phyloP scores from a whole-genome alignment of 2,888 invertebrate genomes.

The Nyleta sp. region DNA sequence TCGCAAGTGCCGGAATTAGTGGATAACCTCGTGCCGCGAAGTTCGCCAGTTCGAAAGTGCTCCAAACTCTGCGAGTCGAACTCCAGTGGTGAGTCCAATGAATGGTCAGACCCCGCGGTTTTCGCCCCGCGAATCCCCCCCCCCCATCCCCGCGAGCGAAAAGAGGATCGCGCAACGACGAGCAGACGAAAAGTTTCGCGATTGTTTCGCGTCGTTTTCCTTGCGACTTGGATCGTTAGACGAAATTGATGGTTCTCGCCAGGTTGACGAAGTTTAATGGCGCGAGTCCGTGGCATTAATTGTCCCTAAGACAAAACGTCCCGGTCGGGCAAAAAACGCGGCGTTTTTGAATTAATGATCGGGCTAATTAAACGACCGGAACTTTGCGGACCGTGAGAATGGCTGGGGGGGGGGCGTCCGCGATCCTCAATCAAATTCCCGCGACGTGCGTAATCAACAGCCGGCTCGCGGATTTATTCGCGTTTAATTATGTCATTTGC shows the following conservation, averaged over 20 bases:
- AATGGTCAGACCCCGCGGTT: conserved; percentile 5
- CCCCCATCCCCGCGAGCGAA: too few relatives aligned
- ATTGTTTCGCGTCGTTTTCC: too few relatives aligned
- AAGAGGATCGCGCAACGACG: too few relatives aligned
- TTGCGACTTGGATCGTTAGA: too few relatives aligned
- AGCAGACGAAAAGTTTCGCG: too few relatives aligned
- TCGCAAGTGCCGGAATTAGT: conserved; percentile 43
- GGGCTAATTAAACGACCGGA: conserved; percentile 52
- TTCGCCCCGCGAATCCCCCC: too few relatives aligned
- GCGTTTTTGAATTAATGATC: conserved; percentile 44
- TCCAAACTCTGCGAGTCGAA: conserved; percentile 1
- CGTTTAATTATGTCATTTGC: conserved; percentile 55
- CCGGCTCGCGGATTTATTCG: conserved; percentile 27
- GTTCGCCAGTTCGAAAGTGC: conserved; percentile 10
- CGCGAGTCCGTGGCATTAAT: too few relatives aligned
- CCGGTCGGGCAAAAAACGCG: conserved; percentile 26
- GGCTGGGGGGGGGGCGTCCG: too few relatives aligned
- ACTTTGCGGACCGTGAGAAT: not conserved
- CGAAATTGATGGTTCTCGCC: too few relatives aligned
- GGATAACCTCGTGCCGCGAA: conserved; percentile 12
- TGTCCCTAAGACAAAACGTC: too few relatives aligned
- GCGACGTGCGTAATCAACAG: conserved; percentile 29
- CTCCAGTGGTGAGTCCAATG: conserved; percentile 26
- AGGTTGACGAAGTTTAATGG: too few relatives aligned
- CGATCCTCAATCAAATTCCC: conserved; percentile 5